Evolutionary conservation across 92 coral and sea anemone genomes (phyloP).

Genomic region (Pocillopora meandrina): DNA sequence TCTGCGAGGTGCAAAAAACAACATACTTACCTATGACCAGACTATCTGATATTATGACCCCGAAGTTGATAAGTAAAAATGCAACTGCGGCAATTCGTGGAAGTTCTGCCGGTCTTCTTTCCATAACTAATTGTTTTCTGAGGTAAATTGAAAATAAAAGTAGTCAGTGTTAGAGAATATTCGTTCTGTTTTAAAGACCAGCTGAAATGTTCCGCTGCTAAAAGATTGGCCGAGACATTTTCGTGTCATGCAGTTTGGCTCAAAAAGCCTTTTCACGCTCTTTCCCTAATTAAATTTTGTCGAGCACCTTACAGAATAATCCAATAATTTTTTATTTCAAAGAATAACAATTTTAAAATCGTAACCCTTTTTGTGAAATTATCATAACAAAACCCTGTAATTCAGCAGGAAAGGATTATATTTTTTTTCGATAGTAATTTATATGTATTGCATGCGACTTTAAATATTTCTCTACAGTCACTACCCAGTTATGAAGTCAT

Average conservation of each 20-base stretch:
- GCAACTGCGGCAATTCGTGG: constrained; percentile 36
- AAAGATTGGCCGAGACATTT: not conserved
- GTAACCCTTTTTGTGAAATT: not conserved
- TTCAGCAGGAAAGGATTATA: not conserved
- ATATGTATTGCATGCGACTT: not conserved
- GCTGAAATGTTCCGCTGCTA: not conserved
- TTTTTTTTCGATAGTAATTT: not conserved
- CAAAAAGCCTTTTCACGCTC: not conserved
- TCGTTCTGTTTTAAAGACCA: not conserved
- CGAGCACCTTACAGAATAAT: not conserved
- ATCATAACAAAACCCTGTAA: constrained; percentile 5
- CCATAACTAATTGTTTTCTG: constrained; percentile 41
- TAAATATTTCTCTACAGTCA: not conserved
- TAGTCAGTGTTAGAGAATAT: not conserved
- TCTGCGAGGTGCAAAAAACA: not conserved
- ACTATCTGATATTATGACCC: constrained; percentile 54
- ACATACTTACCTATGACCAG: constrained; percentile 59
- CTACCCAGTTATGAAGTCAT: not conserved
- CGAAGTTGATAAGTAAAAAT: constrained; percentile 48
- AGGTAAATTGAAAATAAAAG: not conserved
- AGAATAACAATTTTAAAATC: not conserved
- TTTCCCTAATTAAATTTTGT: not conserved
- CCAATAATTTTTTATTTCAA: not conserved
- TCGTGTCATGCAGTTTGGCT: not conserved
- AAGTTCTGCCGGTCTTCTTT: constrained; percentile 42